Evolutionary conservation across 2,888 invertebrate species (phyloP).

Genomic region (Diplazon laetatorius): DNA sequence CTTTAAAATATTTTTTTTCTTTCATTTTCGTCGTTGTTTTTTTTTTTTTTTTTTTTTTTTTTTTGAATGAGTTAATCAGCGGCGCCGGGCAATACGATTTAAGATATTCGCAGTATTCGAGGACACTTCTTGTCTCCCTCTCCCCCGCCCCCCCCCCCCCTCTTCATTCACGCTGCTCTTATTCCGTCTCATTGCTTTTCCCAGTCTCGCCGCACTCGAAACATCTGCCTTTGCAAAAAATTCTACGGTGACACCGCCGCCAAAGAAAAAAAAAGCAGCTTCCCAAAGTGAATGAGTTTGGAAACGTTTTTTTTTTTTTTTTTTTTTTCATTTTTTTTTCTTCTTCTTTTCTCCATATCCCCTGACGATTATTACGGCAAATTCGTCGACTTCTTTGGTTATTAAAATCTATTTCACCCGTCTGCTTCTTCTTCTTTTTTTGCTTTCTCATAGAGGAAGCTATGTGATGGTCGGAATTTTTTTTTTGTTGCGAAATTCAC

Average conservation of each 20-base stretch:
- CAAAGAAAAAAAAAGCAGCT: not conserved
- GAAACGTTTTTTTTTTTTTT: too few relatives aligned
- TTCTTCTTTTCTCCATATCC: too few relatives aligned
- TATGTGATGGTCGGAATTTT: not conserved
- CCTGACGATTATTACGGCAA: not conserved
- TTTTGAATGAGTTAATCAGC: not conserved
- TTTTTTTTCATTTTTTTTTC: too few relatives aligned
- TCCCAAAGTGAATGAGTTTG: not conserved
- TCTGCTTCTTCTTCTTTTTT: too few relatives aligned
- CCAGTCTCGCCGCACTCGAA: constrained; percentile 4
- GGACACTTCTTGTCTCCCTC: constrained; percentile 6
- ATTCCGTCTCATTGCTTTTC: not conserved
- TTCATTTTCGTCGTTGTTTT: too few relatives aligned
- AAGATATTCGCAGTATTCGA: not conserved
- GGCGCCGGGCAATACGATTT: not conserved
- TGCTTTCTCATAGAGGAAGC: too few relatives aligned
- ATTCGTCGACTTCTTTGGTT: not conserved
- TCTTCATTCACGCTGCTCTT: too few relatives aligned
- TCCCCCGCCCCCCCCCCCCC: too few relatives aligned
- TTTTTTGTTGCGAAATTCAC: too few relatives aligned
- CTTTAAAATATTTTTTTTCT: too few relatives aligned
- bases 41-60: not conserved
- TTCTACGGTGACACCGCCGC: not conserved
- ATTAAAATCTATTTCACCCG: too few relatives aligned
- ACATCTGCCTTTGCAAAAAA: constrained; percentile 16